Percentiles rank a stretch among this genome's conserved stretches.
Evolutionary conservation across 1,140 invertebrate species (phyloP).

Genomic region (Platorchestia sp.): DNA sequence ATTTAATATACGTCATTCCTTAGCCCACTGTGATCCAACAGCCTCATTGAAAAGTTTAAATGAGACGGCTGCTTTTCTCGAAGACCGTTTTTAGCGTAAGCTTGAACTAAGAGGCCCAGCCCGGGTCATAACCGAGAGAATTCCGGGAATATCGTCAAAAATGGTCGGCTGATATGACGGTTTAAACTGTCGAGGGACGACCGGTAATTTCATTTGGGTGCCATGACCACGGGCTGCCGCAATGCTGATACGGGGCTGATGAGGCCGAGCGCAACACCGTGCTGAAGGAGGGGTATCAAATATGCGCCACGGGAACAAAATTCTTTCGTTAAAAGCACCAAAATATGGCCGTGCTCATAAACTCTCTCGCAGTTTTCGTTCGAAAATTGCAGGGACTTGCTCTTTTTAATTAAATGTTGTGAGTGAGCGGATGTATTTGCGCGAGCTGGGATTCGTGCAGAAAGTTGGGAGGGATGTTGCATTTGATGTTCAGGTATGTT

Average conservation of each 20-base stretch:
- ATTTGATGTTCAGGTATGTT: not conserved
- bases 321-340: not conserved
- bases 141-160: slow-evolving; percentile 32
- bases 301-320: not conserved
- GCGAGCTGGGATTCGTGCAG: not conserved
- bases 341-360: not conserved
- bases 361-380: not conserved
- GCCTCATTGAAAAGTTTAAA: slow-evolving; percentile 9
- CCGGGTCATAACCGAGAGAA: not conserved
- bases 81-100: not conserved
- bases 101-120: not conserved
- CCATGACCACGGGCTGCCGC: not conserved
- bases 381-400: not conserved
- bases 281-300: not conserved
- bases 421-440: not conserved
- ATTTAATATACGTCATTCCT: not conserved
- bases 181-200: not conserved
- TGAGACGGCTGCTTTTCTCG: not conserved
- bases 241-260: slow-evolving; percentile 15
- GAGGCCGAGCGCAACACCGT: not conserved
- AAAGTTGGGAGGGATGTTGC: not conserved
- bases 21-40: not conserved
- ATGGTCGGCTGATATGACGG: slow-evolving; percentile 5
- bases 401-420: not conserved
- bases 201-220: slow-evolving; percentile 36